Conservation (phyloP, 2,797 vertebrate species). For the Gorsachius magnificus region DNA sequence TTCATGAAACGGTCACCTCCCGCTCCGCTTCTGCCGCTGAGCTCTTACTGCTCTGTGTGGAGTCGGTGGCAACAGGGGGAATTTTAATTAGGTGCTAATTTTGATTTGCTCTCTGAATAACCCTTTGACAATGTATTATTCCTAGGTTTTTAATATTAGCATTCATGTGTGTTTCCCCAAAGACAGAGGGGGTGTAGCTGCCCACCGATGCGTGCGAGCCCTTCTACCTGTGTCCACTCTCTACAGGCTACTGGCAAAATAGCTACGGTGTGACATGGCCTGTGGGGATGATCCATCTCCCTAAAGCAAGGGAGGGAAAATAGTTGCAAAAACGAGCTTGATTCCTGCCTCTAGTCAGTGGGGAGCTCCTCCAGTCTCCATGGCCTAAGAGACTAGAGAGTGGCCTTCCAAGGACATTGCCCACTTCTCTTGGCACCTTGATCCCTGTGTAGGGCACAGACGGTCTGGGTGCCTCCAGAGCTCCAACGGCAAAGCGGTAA, state of each 20-base stretch:
- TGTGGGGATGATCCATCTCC: not conserved
- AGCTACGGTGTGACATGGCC: not conserved
- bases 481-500: not conserved
- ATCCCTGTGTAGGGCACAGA: not conserved
- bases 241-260: not conserved
- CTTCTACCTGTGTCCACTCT: not conserved
- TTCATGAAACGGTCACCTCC: constrained; percentile 28
- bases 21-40: not conserved
- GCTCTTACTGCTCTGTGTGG: not conserved
- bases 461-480: not conserved
- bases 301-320: not conserved
- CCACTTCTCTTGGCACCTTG: not conserved
- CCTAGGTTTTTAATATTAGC: not conserved
- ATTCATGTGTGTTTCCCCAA: not conserved
- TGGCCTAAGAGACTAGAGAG: too few relatives aligned
- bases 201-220: fast-evolving
- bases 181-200: not conserved
- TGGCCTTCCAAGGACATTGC: not conserved
- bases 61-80: not conserved
- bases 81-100: constrained; percentile 22
- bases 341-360: not conserved
- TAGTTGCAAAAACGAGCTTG: not conserved
- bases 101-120: constrained; percentile 24
- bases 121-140: not conserved
- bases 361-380: not conserved